phyloP scores from a whole-genome alignment of 2,797 vertebrate genomes.

The Dryobates pubescens region DNA sequence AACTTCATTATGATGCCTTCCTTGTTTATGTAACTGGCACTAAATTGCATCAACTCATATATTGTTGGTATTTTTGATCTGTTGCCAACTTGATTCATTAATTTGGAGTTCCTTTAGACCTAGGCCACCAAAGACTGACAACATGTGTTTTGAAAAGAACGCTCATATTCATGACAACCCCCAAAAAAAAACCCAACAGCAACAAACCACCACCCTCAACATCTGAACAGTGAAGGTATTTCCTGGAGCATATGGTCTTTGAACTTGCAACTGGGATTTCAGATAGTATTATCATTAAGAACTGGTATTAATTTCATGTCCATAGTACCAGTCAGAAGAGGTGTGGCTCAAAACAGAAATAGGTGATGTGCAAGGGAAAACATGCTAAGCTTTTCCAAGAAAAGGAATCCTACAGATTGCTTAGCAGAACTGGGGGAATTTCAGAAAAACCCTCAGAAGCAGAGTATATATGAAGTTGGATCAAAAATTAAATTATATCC shows the following conservation, averaged over 20 bases:
- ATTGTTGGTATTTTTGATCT: conserved; percentile 39
- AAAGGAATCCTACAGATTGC: background rate
- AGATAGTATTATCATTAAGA: background rate
- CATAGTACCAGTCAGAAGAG: background rate
- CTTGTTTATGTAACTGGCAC: background rate
- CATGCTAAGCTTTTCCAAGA: background rate
- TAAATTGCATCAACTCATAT: background rate
- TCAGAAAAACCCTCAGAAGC: background rate
- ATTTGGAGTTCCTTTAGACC: background rate
- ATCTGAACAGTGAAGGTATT: background rate
- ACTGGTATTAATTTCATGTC: background rate
- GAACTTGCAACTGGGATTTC: background rate
- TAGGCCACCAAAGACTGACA: background rate
- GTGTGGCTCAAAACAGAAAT: background rate
- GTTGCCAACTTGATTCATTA: background rate
- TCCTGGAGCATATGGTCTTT: background rate
- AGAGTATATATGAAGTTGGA: background rate
- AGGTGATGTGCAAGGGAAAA: background rate
- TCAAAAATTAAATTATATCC: background rate
- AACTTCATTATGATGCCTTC: background rate
- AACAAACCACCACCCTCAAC: accelerated
- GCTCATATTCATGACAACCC: background rate
- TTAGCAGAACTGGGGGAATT: background rate
- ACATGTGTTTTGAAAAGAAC: background rate
- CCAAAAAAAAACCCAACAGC: background rate